A percentile compares a stretch with the other conserved stretches of the same genome.
These are phyloP conservation scores for Vanessa atalanta DNA, from an alignment of 1,140 invertebrate species.

Conservation along the genomic window DNA sequence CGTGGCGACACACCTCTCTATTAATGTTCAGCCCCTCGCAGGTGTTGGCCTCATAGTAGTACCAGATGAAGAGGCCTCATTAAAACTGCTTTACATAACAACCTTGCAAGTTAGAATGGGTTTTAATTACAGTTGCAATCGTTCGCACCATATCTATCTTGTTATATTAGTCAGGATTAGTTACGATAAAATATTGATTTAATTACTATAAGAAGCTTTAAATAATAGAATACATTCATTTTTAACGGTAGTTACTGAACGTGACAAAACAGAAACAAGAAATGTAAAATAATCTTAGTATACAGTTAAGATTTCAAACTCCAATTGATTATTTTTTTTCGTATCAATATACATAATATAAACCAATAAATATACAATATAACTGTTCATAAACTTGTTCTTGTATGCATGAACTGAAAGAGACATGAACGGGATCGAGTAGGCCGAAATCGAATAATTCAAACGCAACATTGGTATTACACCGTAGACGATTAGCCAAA, in stretches of 20 bases:
- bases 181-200: no score
- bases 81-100: conserved; percentile 28
- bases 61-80: conserved; percentile 36
- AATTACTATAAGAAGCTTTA: no score
- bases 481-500: conserved; percentile 37
- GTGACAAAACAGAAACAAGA: no score
- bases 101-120: conserved; percentile 5
- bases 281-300: no score
- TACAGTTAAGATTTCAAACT: no score
- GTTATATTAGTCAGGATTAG: not conserved
- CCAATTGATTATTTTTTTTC: no score
- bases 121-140: conserved; percentile 6
- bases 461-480: conserved; percentile 35
- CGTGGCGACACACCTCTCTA: conserved; percentile 73
- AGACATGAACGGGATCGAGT: conserved; percentile 25
- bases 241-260: no score
- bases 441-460: conserved; percentile 34
- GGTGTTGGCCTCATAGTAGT: conserved; percentile 36
- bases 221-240: no score
- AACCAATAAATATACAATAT: not conserved
- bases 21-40: conserved; percentile 59
- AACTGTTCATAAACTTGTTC: not conserved
- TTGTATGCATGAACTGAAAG: not conserved
- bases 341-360: no score
- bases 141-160: not conserved